Evolutionary conservation across 2,797 vertebrate species (phyloP), one percentile per base, ranked within the genome.

Genomic region (Buphagus erythrorhynchus): DNA sequence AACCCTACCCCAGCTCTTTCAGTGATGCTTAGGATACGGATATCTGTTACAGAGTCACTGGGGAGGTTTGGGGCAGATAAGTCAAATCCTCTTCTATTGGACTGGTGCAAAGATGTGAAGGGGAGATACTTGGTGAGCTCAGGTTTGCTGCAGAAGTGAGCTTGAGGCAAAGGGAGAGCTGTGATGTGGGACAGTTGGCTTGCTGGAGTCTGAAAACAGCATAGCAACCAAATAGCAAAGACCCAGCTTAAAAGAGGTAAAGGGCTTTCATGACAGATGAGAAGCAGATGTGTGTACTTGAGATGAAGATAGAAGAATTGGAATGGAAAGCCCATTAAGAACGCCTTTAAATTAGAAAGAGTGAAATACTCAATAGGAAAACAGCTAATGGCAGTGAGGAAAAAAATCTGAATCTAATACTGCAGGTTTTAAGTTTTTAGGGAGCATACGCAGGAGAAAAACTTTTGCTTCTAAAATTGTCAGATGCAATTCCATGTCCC

Each of bases 221-320:
- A 16, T 29, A 67, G 36, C 40, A 82, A 49, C 49, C 19, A 57
- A 76, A 65, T 28, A 73, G n/a, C 42, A 49, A 73, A 69, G 76
- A 46, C 13, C 43, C 55, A 35, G 59, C 31, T 75, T 82, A 40
- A 76, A 91, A 59, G 85, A 76, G 40, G 7, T 59, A 19, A 43
- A 87, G 71, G 67, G 51, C 52, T 87, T 85, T 86, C 18, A 2
- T 43, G 62, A 68, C 2, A 3, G 72, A 86, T 88, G 72, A 86
- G 79, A 83, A 93, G 49, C 85, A 94, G 90, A 91, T 96, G 84
- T 71, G 40, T 55, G 36, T 88, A 62, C 88, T 95, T 91, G 79
- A 95, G 55, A 94, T 85, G 43, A 33, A 90, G 36, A 82, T 63
- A 57, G 3, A 83, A 93, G 77, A 93, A 82, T 73, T 82, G 31